Percentiles rank a stretch among this genome's conserved stretches.
phyloP scores from a whole-genome alignment of 2,888 invertebrate genomes.

The Cephonodes hylas region DNA sequence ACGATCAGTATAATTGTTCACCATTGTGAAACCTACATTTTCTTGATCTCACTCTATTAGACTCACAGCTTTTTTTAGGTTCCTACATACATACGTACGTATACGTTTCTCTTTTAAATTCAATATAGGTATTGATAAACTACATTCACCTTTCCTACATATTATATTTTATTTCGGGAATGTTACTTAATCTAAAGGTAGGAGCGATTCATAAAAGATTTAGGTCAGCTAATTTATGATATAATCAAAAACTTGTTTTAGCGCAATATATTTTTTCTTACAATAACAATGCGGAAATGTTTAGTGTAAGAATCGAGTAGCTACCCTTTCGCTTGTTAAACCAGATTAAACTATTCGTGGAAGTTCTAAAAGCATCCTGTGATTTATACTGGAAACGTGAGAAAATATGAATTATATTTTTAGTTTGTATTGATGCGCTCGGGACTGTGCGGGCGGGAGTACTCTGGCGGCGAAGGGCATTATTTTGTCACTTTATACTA shows the following conservation, averaged over 20 bases:
- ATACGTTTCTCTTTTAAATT: too few relatives aligned
- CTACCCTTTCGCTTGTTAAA: conserved; percentile 61
- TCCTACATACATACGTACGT: too few relatives aligned
- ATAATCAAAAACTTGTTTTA: not conserved
- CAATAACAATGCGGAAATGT: conserved; percentile 57
- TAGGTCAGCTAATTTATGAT: not conserved
- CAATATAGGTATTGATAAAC: too few relatives aligned
- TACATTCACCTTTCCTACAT: too few relatives aligned
- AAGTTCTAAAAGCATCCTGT: conserved; percentile 60
- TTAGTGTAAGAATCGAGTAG: conserved; percentile 53
- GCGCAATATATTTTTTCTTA: not conserved
- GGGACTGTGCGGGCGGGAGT: conserved; percentile 21
- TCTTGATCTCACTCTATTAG: too few relatives aligned
- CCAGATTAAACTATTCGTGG: conserved; percentile 67
- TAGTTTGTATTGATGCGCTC: conserved; percentile 26
- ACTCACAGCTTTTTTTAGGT: too few relatives aligned
- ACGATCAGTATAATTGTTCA: too few relatives aligned
- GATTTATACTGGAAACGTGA: conserved; percentile 66
- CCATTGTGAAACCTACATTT: too few relatives aligned
- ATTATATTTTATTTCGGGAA: not conserved
- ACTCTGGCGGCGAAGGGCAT: conserved; percentile 1
- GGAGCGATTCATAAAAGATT: not conserved
- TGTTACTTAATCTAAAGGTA: not conserved
- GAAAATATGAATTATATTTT: conserved; percentile 57
- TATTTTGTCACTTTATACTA: conserved; percentile 14